These are phyloP conservation scores for Papilio gigon DNA, from an alignment of 2,888 invertebrate species.

Conservation along the genomic window DNA sequence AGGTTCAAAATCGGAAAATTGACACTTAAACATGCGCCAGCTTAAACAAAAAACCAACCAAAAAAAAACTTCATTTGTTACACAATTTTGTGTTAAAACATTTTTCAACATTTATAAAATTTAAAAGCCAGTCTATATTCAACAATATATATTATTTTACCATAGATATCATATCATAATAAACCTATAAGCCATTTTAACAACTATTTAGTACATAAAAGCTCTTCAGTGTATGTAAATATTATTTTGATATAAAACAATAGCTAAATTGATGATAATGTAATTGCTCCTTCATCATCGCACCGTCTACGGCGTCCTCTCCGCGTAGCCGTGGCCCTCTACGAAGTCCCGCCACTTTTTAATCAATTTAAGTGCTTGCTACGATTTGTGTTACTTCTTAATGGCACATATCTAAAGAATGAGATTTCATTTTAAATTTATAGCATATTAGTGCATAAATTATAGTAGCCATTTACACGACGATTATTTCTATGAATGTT, in stretches of 20 bases:
- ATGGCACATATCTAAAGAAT: constrained; percentile 68
- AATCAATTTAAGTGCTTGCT: constrained; percentile 78
- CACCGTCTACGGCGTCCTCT: constrained; percentile 25
- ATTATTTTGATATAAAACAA: not conserved
- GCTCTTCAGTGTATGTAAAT: not conserved
- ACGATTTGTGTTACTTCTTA: constrained; percentile 72
- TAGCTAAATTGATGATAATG: constrained; percentile 16
- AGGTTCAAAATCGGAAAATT: too few species aligned
- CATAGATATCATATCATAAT: too few species aligned
- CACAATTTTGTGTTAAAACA: too few species aligned
- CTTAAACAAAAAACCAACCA: not conserved
- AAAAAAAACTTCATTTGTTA: too few species aligned
- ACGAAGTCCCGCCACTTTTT: constrained; percentile 63
- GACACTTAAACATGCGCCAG: too few species aligned
- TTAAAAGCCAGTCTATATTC: too few species aligned
- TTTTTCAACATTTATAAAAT: too few species aligned
- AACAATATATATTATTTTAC: too few species aligned
- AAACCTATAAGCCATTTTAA: too few species aligned
- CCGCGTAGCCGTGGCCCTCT: constrained; percentile 47
- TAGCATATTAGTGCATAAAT: constrained; percentile 48
- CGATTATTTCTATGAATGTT: too few species aligned
- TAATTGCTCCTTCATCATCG: constrained; percentile 33
- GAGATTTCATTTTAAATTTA: constrained; percentile 55
- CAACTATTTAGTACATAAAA: too few species aligned
- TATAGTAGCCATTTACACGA: constrained; percentile 38